Percentiles rank a stretch among this genome's conserved stretches.
Evolutionary conservation across 2,797 vertebrate genomes (phyloP).

Genomic region (Sciurus vulgaris): DNA sequence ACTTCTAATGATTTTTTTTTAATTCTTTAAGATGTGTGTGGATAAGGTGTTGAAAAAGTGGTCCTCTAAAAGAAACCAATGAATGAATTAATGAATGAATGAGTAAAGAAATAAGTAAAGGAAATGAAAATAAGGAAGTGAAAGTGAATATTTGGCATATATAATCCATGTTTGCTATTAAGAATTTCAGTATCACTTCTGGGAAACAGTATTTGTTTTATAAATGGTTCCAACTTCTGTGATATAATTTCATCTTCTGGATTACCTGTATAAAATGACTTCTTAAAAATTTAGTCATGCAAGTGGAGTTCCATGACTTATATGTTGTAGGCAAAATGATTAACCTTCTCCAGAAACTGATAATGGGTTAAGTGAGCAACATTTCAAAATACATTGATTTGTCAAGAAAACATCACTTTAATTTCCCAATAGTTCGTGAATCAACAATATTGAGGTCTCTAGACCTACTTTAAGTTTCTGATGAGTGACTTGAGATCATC

Average conservation of each 20-base stretch:
- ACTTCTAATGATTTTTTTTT: not conserved
- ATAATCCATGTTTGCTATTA: not conserved
- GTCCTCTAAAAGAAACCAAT: not conserved
- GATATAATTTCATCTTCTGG: not conserved
- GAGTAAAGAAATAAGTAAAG: not conserved
- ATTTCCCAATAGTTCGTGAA: not conserved
- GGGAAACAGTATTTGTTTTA: not conserved
- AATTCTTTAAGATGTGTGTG: not conserved
- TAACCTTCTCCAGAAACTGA: not conserved
- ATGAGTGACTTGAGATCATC: constrained; percentile 70
- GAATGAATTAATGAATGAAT: not conserved
- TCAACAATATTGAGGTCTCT: constrained; percentile 65
- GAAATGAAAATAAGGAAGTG: not conserved
- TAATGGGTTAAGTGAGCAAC: not conserved
- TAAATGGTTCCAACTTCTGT: not conserved
- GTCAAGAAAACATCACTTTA: constrained; percentile 4
- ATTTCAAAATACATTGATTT: constrained; percentile 40
- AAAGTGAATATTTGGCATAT: not conserved
- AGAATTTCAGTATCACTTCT: not conserved
- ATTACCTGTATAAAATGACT: not conserved
- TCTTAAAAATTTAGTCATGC: not conserved
- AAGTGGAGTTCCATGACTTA: not conserved
- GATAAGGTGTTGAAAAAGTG: not conserved
- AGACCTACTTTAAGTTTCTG: constrained; percentile 58
- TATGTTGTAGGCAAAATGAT: not conserved